Evolutionary conservation across 2,888 invertebrate species (phyloP), one percentile per base, ranked within the genome.

Genomic region (Mythimna lalbum): DNA sequence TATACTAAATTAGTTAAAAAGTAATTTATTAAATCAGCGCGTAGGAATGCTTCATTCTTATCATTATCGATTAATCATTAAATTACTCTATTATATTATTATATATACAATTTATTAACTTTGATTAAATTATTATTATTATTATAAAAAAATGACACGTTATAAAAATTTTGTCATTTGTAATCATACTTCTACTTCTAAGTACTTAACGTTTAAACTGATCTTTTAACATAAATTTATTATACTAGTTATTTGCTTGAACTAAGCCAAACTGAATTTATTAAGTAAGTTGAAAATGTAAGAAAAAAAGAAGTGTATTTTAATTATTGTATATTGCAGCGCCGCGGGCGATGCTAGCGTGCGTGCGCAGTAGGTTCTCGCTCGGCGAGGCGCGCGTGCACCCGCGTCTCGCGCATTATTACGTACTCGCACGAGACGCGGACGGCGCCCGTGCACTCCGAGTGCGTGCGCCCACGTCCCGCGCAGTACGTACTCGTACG

Each of bases 1-100:
- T 96, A 96, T 96, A 97, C 96, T 96, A 97, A 92, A 96, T 96
- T 97, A 97, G 96, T 96, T 97, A 96, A 96, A 39, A 96, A 96
- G 95, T 96, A 96, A 97, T 96, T 96, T 95, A 96, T 95, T 96
- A 96, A 95, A 96, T 94, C 96, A 96, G 94, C 95, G 94, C 94
- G 96, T 96, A 96, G 96, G 93, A 94, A 96, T 94, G 96, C 96
- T 96, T 96, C 96, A 96, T 96, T 95, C 93, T 95, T 96, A 96
- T 96, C 95, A 96, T 96, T 96, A 96, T 94, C 91, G 93, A 95
- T 95, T 96, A 96, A 96, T 96, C 95, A 95, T 96, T 96, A 94
- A 95, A 96, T 95, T 96, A 96, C 92, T 96, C 96, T 96, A 96
- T 96, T 95, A 95, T 96, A 96, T 96, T 95, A 96, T 96, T 96